Evolutionary conservation across 2,797 vertebrate species (phyloP).

Genomic region (Dermochelys coriacea): DNA sequence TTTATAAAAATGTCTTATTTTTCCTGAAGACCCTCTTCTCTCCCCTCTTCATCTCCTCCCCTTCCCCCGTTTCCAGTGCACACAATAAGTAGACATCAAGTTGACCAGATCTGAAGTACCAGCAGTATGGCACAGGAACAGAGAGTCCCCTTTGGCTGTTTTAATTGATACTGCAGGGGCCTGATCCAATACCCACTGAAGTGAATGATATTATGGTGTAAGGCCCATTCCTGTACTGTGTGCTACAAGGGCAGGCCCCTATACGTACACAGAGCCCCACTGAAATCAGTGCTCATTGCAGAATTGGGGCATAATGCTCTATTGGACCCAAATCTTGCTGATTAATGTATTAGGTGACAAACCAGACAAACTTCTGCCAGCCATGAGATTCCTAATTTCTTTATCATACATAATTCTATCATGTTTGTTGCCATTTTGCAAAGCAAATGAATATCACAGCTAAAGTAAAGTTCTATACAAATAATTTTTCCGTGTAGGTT

Average conservation of each 20-base stretch:
- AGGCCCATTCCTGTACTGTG: neutral
- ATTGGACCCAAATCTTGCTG: neutral
- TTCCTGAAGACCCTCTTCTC: neutral
- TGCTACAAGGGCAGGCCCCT: neutral
- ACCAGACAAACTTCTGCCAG: neutral
- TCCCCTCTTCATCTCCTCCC: neutral
- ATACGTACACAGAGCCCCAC: neutral
- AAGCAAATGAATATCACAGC: neutral
- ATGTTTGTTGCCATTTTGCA: neutral
- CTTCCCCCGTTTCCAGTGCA: neutral
- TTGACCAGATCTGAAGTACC: neutral
- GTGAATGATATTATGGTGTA: neutral
- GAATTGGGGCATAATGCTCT: neutral
- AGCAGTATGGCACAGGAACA: neutral
- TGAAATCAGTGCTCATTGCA: accelerated
- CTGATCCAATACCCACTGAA: neutral
- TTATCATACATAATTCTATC: neutral
- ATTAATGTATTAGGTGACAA: neutral
- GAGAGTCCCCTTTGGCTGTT: too few relatives aligned
- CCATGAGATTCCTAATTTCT: neutral
- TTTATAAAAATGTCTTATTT: neutral
- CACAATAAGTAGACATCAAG: neutral
- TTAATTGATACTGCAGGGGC: neutral
- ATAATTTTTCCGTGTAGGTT: neutral
- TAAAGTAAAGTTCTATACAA: neutral